Percentiles rank a stretch among this genome's conserved stretches.
These are phyloP conservation scores for Thripadectes ignobilis DNA, from an alignment of 2,797 vertebrate genomes.

Conservation along the genomic window DNA sequence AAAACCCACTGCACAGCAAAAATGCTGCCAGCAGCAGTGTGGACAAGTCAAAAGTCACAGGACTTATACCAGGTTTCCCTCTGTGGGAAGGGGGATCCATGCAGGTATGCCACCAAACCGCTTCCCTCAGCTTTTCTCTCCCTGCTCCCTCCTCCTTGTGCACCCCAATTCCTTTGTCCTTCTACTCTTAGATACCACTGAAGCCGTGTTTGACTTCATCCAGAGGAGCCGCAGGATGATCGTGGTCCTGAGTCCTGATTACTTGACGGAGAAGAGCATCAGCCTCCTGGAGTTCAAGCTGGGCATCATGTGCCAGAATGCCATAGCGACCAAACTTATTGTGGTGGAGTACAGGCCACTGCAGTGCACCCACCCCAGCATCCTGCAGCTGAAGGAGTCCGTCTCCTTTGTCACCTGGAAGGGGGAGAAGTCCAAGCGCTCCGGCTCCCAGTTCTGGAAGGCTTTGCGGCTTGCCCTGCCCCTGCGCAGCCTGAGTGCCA, in stretches of 20 bases:
- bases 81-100: not conserved
- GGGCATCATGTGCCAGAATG: constrained; percentile 85
- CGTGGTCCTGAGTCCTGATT: constrained; percentile 86
- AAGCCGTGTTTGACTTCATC: constrained; percentile 86
- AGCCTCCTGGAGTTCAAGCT: constrained; percentile 90
- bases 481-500: constrained; percentile 81
- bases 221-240: constrained; percentile 89
- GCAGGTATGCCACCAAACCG: not conserved
- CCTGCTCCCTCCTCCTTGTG: not conserved
- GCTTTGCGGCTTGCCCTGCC: constrained; percentile 85
- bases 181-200: constrained; percentile 79
- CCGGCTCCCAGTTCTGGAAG: constrained; percentile 88
- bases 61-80: not conserved
- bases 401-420: constrained; percentile 85
- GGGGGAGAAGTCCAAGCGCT: constrained; percentile 79
- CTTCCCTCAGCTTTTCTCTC: constrained; percentile 21
- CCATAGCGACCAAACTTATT: constrained; percentile 79
- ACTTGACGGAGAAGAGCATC: constrained; percentile 88
- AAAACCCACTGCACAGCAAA: not conserved
- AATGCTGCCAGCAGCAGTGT: not conserved
- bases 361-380: constrained; percentile 77
- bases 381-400: constrained; percentile 80
- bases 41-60: not conserved
- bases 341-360: constrained; percentile 80
- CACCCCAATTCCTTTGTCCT: constrained; percentile 39